Evolutionary conservation across 2,113 vertebrate species (phyloP).

Genomic region (Panthera uncia): DNA sequence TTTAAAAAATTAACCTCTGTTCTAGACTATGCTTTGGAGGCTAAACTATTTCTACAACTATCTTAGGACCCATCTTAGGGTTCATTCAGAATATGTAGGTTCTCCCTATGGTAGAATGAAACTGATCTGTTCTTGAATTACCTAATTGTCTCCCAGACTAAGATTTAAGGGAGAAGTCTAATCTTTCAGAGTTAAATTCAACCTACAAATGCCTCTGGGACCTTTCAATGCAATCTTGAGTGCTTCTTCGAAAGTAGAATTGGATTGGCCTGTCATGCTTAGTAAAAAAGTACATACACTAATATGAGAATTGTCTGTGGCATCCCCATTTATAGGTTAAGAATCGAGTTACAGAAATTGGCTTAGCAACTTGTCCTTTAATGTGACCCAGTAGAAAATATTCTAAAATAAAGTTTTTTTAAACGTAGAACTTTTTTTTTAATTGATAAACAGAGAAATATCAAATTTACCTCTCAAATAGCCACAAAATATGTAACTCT

Average conservation of each 20-base stretch:
- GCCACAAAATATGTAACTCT: conserved; percentile 1
- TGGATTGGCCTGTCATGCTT: background rate
- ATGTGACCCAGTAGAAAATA: conserved; percentile 20
- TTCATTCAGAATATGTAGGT: background rate
- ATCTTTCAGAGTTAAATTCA: conserved; percentile 13
- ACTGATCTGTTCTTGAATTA: conserved; percentile 6
- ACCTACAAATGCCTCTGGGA: background rate
- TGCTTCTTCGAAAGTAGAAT: background rate
- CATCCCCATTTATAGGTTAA: background rate
- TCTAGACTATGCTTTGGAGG: conserved; percentile 4
- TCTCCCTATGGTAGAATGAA: background rate
- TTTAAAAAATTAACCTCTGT: background rate
- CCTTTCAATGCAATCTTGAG: background rate
- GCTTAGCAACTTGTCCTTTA: background rate
- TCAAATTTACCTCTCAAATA: background rate
- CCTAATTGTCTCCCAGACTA: background rate
- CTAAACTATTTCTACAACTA: background rate
- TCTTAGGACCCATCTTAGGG: background rate
- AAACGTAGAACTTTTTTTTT: background rate
- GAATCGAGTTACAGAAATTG: conserved; percentile 12
- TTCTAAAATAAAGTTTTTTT: conserved; percentile 44
- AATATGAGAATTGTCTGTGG: background rate
- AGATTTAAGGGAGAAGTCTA: background rate
- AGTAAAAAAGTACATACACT: background rate
- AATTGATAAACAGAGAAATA: background rate